Conservation (phyloP, 1,140 invertebrate species). For the Aphis craccivora region DNA sequence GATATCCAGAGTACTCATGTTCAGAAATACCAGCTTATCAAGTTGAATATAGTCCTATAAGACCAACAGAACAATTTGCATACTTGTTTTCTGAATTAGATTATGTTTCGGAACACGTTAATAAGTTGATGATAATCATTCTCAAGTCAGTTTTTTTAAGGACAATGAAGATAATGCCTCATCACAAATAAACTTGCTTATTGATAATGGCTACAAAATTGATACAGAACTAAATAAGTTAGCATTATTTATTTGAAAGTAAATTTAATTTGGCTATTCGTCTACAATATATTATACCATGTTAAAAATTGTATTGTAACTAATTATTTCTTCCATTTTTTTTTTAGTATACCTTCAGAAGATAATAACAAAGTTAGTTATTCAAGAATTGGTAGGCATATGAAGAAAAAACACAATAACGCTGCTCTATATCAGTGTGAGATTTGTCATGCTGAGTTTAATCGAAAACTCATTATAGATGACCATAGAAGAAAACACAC, state of each 20-base stretch:
- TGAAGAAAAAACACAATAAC: constrained; percentile 53
- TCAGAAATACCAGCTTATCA: background rate
- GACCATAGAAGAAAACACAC: constrained; percentile 48
- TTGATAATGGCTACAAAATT: background rate
- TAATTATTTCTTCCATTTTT: background rate
- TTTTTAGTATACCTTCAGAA: background rate
- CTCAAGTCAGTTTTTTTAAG: background rate
- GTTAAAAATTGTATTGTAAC: background rate
- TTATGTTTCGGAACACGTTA: background rate
- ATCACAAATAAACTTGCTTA: background rate
- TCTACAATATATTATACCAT: background rate
- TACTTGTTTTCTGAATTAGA: constrained; percentile 22
- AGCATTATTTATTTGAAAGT: background rate
- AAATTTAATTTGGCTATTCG: background rate
- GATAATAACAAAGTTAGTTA: constrained; percentile 23
- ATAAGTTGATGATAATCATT: background rate
- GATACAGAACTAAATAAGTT: constrained; percentile 19
- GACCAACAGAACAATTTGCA: constrained; percentile 23
- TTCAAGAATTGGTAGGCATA: constrained; percentile 52
- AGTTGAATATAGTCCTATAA: constrained; percentile 27
- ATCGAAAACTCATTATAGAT: constrained; percentile 46
- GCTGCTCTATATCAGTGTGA: constrained; percentile 49
- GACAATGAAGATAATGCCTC: background rate
- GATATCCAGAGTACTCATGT: background rate
- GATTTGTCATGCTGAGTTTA: constrained; percentile 43